Percentiles rank a stretch among this genome's conserved stretches.
Conservation (phyloP, 2,888 invertebrate genomes). For the Apamea epomidion region DNA sequence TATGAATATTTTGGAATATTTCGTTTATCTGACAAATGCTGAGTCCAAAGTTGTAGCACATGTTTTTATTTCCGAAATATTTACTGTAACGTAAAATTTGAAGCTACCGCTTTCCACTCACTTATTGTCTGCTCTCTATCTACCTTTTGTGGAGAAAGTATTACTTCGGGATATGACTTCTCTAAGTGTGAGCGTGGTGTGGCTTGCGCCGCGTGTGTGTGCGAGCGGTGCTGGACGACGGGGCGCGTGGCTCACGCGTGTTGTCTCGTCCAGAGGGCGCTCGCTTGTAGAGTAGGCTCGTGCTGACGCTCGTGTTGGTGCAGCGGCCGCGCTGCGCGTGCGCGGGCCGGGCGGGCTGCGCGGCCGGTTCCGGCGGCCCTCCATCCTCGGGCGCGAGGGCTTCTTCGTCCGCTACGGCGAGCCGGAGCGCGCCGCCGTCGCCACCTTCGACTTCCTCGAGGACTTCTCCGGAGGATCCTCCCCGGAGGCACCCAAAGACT, state of each 20-base stretch:
- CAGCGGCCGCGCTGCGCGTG: constrained; percentile 91
- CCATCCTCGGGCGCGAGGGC: constrained; percentile 94
- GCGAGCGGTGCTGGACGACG: constrained; percentile 59
- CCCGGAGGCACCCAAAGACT: constrained; percentile 87
- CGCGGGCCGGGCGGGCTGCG: constrained; percentile 89
- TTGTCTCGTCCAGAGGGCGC: constrained; percentile 82
- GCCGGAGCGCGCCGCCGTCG: constrained; percentile 94
- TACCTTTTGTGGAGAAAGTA: background rate
- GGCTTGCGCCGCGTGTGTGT: constrained; percentile 42
- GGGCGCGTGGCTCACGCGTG: constrained; percentile 76
- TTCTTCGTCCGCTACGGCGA: constrained; percentile 95
- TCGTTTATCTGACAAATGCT: background rate
- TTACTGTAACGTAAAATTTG: background rate
- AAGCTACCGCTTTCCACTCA: background rate
- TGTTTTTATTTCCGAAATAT: constrained; percentile 1
- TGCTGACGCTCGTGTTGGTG: constrained; percentile 76
- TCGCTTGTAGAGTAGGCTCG: constrained; percentile 77
- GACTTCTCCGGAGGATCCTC: constrained; percentile 89
- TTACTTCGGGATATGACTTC: constrained; percentile 28
- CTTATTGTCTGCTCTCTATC: background rate
- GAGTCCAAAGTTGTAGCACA: background rate
- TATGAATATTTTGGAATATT: background rate
- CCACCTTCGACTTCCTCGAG: constrained; percentile 95
- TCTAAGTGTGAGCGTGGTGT: constrained; percentile 23
- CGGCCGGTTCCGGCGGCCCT: constrained; percentile 90